Percentiles rank a stretch among this genome's conserved stretches.
These are phyloP conservation scores for Passer domesticus DNA, from an alignment of 2,113 vertebrate species.

Conservation along the genomic window DNA sequence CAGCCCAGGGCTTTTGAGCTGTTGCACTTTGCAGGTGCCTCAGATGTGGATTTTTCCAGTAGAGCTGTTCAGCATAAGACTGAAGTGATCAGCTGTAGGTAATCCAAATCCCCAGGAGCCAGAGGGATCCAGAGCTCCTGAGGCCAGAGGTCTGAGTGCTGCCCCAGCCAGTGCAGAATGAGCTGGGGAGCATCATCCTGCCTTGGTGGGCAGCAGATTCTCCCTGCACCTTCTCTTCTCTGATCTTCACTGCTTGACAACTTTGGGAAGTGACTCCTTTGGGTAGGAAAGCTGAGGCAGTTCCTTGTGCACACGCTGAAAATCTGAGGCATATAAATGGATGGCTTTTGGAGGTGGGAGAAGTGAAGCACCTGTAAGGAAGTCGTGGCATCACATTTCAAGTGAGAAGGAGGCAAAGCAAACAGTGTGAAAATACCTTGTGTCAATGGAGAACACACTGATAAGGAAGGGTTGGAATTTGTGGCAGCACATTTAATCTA, in stretches of 20 bases:
- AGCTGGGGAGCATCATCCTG: neutral
- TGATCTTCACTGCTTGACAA: fast-evolving
- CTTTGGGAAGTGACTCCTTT: neutral
- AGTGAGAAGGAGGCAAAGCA: neutral
- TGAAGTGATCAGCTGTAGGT: neutral
- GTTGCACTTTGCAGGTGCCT: neutral
- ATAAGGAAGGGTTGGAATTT: neutral
- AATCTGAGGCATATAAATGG: neutral
- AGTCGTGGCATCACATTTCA: neutral
- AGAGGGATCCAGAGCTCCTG: neutral
- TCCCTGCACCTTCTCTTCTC: neutral
- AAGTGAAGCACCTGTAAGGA: neutral
- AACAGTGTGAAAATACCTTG: neutral
- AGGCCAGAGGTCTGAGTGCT: neutral
- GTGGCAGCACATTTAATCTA: neutral
- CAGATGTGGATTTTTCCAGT: neutral
- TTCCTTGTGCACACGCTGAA: neutral
- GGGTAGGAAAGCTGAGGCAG: neutral
- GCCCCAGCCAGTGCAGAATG: neutral
- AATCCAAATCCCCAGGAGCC: neutral
- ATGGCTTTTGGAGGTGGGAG: neutral
- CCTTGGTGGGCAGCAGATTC: neutral
- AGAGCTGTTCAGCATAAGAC: neutral
- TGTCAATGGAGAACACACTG: neutral
- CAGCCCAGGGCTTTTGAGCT: neutral